phyloP scores from a whole-genome alignment of 2,888 invertebrate species.

The Trachelus tabidus region DNA sequence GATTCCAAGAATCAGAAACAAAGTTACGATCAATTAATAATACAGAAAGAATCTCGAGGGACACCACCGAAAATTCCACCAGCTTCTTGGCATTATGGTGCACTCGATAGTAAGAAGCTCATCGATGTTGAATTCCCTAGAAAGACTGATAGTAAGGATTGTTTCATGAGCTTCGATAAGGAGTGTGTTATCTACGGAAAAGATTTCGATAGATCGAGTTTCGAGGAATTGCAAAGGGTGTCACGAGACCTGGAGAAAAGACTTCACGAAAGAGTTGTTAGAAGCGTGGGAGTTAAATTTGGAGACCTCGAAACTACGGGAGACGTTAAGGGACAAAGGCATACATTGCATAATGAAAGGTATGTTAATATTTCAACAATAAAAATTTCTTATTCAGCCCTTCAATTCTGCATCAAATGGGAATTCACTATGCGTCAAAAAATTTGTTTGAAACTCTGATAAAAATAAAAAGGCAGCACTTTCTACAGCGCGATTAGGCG shows the following conservation, averaged over 20 bases:
- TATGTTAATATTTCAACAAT: conserved; percentile 18
- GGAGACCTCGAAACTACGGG: conserved; percentile 25
- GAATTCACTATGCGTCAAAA: no score
- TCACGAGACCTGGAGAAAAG: conserved; percentile 53
- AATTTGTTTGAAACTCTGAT: neutral
- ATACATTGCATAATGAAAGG: conserved; percentile 26
- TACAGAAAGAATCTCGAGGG: conserved; percentile 36
- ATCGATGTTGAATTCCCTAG: conserved; percentile 45
- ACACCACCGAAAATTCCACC: conserved; percentile 40
- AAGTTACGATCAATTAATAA: conserved; percentile 48
- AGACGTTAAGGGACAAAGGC: conserved; percentile 23
- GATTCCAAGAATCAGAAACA: conserved; percentile 39
- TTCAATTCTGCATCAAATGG: no score
- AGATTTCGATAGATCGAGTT: conserved; percentile 10
- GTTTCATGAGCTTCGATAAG: conserved; percentile 33
- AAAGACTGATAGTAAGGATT: conserved; percentile 20
- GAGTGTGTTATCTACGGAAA: conserved; percentile 7
- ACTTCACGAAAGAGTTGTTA: conserved; percentile 46
- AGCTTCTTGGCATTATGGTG: conserved; percentile 64
- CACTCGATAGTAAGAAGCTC: conserved; percentile 54
- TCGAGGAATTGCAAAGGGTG: neutral
- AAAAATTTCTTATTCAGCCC: no score
- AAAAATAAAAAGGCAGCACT: neutral
- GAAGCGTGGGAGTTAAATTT: conserved; percentile 34
- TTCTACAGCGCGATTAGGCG: no score